These are phyloP conservation scores for Schizaphis graminum DNA, from an alignment of 2,888 invertebrate genomes.

Conservation along the genomic window DNA sequence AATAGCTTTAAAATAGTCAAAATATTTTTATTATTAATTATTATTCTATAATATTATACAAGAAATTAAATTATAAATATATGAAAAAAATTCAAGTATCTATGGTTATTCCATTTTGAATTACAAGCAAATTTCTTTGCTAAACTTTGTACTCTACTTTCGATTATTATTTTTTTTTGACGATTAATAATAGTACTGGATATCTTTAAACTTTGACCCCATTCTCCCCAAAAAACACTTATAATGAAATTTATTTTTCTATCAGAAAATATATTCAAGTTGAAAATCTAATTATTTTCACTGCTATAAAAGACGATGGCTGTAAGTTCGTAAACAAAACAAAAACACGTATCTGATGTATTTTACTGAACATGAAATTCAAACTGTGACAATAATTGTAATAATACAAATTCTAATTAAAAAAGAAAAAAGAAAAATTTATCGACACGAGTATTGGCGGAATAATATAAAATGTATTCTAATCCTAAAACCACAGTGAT, in stretches of 20 bases:
- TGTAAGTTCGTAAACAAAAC: no score
- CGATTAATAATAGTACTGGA: not conserved
- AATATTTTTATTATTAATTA: no score
- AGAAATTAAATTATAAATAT: no score
- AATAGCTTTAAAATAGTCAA: no score
- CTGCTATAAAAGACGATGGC: no score
- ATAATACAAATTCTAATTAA: not conserved
- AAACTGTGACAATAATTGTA: not conserved
- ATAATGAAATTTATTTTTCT: not conserved
- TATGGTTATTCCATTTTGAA: not conserved
- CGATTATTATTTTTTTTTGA: not conserved
- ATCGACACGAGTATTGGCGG: no score
- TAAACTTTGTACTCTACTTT: no score
- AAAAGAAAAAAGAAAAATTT: not conserved
- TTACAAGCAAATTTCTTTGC: not conserved
- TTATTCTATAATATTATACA: no score
- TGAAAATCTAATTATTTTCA: no score
- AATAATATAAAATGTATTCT: not conserved
- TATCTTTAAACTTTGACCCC: not conserved
- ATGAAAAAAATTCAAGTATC: not conserved
- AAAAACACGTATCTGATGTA: not conserved
- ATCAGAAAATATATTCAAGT: no score
- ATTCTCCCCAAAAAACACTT: no score
- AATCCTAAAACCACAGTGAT: not conserved
- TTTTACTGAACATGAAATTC: not conserved